Base-by-base conservation (phyloP, 2,888 invertebrate species). In the Podotricha telesiphe region DNA sequence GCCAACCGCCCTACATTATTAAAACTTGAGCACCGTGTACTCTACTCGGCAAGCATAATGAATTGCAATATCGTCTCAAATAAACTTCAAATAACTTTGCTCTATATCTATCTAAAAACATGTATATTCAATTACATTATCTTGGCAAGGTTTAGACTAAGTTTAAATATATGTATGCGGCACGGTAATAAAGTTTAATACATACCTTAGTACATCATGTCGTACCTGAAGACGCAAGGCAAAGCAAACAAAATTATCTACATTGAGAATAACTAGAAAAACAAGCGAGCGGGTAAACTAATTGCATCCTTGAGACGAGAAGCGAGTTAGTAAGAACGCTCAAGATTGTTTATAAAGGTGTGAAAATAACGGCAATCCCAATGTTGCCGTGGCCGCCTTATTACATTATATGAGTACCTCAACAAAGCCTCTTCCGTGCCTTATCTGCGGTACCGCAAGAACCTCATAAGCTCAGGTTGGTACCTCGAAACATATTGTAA, bases 1-100 rank as follows among this genome's bases (percentile, higher is more conserved):
- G 88, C 89, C 89, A 89, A 89, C 89, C 89, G 86, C 86, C 86
- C 89, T 87, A 88, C 90, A 90, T 91, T 91, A 91, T 90, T 89
- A 91, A 90, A 91, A 91, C 88, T 91, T 90, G 50, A 85, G 80
- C 75, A 83, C 82, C 82, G 80, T 81, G 79, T 83, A 86, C 85
- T 83, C 84, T 82, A 84, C 85, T 76, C 76, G 82, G 82, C 81
- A 82, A 80, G 81, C 86, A 86, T 88, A 89, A 88, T 87, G 86
- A 89, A 86, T 86, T 81, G 85, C 82, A 65, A 65, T 65, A 61
- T 68, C 86, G 87, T 88, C 86, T 84, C 82, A 79, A 85, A 86
- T 83, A 81, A 76, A 84, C 84, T 86, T 82, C 79, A 84, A 86
- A 87, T 85, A 80, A 86, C 83, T 85, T 81, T 77, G 76, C 79